phyloP scores from a whole-genome alignment of 92 coral and sea anemone species.

The Chrysogorgia sp. region DNA sequence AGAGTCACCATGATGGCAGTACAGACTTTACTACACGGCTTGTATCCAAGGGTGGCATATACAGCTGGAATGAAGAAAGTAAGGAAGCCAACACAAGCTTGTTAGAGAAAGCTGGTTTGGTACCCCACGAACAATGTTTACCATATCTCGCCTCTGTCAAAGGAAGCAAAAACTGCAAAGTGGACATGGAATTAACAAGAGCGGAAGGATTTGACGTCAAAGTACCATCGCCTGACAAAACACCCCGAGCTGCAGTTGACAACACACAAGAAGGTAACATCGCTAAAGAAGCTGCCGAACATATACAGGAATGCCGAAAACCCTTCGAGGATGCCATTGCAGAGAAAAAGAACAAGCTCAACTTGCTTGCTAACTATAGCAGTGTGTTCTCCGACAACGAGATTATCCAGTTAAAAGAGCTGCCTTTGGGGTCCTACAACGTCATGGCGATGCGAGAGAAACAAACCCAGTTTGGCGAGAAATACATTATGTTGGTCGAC shows the following conservation, averaged over 20 bases:
- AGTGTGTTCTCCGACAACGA: conserved; percentile 40
- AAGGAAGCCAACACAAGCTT: conserved; percentile 17
- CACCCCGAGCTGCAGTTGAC: background rate
- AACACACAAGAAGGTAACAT: background rate
- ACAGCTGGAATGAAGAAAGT: conserved; percentile 45
- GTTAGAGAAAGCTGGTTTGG: conserved; percentile 43
- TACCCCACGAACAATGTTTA: conserved; percentile 50
- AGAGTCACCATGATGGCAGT: conserved; percentile 27
- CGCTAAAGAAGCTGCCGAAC: conserved; percentile 7
- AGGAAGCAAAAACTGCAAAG: conserved; percentile 46
- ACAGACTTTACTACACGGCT: conserved; percentile 36
- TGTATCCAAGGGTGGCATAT: conserved; percentile 23
- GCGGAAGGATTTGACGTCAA: conserved; percentile 26
- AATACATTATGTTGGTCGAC: conserved; percentile 26
- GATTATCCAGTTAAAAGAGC: conserved; percentile 43
- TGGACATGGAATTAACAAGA: conserved; percentile 46
- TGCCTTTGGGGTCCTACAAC: conserved; percentile 32
- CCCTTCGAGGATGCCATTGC: conserved; percentile 23
- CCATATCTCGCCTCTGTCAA: conserved; percentile 36
- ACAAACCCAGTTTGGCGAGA: conserved; percentile 52
- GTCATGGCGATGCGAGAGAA: conserved; percentile 51
- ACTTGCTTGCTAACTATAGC: conserved; percentile 34
- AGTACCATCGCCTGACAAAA: conserved; percentile 22
- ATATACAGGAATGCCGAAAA: conserved; percentile 40
- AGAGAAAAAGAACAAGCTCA: background rate